A percentile compares a stretch with the other conserved stretches of the same genome.
These are phyloP conservation scores for Drosophila atroscutellata DNA, from an alignment of 2,888 invertebrate species.

Conservation along the genomic window DNA sequence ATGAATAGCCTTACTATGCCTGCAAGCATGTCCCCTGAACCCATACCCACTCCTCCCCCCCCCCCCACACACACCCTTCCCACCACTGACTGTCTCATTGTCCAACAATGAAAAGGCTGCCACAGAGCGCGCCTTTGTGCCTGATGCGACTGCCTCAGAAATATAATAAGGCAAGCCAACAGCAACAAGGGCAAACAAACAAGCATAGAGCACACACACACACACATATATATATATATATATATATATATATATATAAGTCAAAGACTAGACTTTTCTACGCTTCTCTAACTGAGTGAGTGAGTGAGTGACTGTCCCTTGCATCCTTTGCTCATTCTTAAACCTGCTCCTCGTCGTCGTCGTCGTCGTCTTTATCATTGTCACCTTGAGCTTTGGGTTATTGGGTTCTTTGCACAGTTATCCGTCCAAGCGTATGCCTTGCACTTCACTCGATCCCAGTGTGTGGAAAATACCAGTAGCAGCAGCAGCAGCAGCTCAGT, in stretches of 20 bases:
- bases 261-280: constrained; percentile 16
- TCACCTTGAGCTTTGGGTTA: constrained; percentile 79
- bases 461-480: constrained; percentile 38
- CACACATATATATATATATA: background rate
- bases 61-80: background rate
- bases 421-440: constrained; percentile 65
- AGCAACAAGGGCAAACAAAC: constrained; percentile 67
- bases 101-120: constrained; percentile 71
- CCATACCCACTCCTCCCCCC: background rate
- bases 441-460: constrained; percentile 57
- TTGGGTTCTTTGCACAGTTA: constrained; percentile 73
- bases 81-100: constrained; percentile 29
- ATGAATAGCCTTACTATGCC: constrained; percentile 65
- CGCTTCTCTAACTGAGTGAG: constrained; percentile 14
- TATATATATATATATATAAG: background rate
- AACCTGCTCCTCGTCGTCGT: constrained; percentile 35
- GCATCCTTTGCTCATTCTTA: constrained; percentile 50
- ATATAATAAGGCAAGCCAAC: constrained; percentile 71
- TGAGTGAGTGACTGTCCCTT: constrained; percentile 24
- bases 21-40: constrained; percentile 1
- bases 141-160: constrained; percentile 58
- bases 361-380: constrained; percentile 68
- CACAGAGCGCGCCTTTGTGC: constrained; percentile 45
- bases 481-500: constrained; percentile 18
- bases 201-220: constrained; percentile 37